A percentile compares a stretch with the other conserved stretches of the same genome.
phyloP scores from a whole-genome alignment of 2,113 vertebrate species.

The Gnathonemus longibarbis region DNA sequence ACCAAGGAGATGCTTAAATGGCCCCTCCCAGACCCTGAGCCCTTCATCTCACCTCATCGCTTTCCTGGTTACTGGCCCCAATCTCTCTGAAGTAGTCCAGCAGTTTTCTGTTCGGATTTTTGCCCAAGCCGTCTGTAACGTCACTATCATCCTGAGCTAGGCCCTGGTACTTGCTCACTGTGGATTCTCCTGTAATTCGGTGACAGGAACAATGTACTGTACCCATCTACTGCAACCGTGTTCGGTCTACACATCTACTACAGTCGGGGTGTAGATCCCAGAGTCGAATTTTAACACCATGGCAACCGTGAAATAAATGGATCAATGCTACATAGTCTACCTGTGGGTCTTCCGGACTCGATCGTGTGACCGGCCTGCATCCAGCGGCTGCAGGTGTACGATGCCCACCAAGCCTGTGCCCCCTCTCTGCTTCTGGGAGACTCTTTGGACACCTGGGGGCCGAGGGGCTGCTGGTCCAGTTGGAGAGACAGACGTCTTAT shows the following conservation, averaged over 20 bases:
- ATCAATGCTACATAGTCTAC: slow-evolving; percentile 17
- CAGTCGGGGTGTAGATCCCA: not conserved
- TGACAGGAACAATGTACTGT: not conserved
- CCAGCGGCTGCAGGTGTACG: slow-evolving; percentile 44
- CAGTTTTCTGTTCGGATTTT: slow-evolving; percentile 42
- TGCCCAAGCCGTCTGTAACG: slow-evolving; percentile 23
- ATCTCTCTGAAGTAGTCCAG: slow-evolving; percentile 53
- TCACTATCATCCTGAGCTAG: slow-evolving; percentile 44
- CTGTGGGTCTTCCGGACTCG: slow-evolving; percentile 29
- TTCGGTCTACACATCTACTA: not conserved
- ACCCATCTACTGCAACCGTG: not conserved
- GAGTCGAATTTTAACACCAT: not conserved
- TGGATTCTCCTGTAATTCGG: slow-evolving; percentile 29
- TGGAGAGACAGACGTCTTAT: not conserved
- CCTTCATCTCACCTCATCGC: slow-evolving; percentile 37
- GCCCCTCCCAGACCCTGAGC: not conserved
- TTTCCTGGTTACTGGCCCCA: slow-evolving; percentile 42
- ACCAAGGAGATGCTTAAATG: not conserved
- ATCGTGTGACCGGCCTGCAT: slow-evolving; percentile 23
- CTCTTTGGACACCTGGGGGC: not conserved
- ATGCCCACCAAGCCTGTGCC: slow-evolving; percentile 31
- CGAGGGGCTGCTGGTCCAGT: not conserved
- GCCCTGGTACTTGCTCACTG: slow-evolving; percentile 41
- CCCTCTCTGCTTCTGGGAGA: slow-evolving; percentile 17
- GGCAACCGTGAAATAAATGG: not conserved